Base-by-base conservation (phyloP, 2,888 invertebrate species). In the Drosophila quinaria region DNA sequence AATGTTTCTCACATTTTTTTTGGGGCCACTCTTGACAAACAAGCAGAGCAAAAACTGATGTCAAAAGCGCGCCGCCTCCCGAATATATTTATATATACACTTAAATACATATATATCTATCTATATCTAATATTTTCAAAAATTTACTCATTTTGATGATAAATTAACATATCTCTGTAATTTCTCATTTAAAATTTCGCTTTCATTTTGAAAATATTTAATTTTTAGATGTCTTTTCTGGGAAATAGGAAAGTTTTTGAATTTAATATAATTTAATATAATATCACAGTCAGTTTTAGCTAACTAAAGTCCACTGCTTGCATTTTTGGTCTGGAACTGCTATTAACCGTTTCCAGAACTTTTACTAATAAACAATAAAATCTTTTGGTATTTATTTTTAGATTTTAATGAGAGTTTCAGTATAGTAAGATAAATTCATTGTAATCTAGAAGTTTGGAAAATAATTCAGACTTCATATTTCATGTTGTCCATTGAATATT, bases 61-160 rank as follows among this genome's bases (percentile, higher is more conserved):
- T 85, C 70, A 73, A 78, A 89, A 84, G 85, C 85, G 69, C 83
- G 83, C 84, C 83, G 70, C 49, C 44, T 61, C n/a, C 44, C 17
- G 31, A 44, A 29, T 39, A 49, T 51, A 55, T 11, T 49, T 62
- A 52, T 39, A 50, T 50, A 60, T 11, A 63, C 33, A 8, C 35
- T 25, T 70, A 68, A 60, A 44, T 42, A 31, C 15, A 50, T 59
- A 58, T 47, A 47, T 17, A 50, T 44, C 13, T 33, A 59, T 58
- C 56, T 55, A 63, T 69, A 51, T 29, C 15, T 19, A 29, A 50
- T 41, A 41, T 42, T 37, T 42, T 54, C 17, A 56, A 55, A 56
- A 55, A 69, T 67, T 72, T 69, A 69, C 62, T 87, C 60, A 50
- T 15, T 31, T 63, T 31, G 41, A 70, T 72, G 85, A 89, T 72